Evolutionary conservation across 2,113 vertebrate genomes (phyloP).

Genomic region (Elachura formosa): DNA sequence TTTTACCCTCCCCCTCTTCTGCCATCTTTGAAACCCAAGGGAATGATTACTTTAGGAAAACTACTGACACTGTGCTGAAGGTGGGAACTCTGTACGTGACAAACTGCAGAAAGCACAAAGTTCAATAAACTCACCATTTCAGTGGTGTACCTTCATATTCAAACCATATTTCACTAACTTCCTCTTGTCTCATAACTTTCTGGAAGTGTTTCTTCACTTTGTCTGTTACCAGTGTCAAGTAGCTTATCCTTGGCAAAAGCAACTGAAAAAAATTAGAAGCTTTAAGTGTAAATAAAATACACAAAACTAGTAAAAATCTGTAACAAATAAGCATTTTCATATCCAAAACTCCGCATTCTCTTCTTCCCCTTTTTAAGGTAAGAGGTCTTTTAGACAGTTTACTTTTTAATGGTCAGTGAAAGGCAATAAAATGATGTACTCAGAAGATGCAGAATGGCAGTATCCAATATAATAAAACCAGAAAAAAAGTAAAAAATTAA

Average conservation of each 20-base stretch:
- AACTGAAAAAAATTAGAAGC: slow-evolving; percentile 72
- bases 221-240: slow-evolving; percentile 94
- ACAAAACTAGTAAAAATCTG: background rate
- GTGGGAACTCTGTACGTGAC: background rate
- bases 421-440: background rate
- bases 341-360: background rate
- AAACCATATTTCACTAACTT: slow-evolving; percentile 96
- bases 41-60: background rate
- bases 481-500: background rate
- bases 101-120: background rate
- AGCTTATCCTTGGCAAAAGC: slow-evolving; percentile 94
- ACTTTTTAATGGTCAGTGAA: background rate
- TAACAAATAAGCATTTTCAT: background rate
- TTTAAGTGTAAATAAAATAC: background rate
- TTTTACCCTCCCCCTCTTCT: background rate
- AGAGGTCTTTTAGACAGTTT: background rate
- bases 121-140: slow-evolving; percentile 86
- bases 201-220: slow-evolving; percentile 99
- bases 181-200: slow-evolving; percentile 91
- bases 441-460: background rate
- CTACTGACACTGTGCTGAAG: background rate
- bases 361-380: background rate
- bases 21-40: background rate
- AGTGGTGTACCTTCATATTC: slow-evolving; percentile 95
- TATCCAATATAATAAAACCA: background rate